phyloP scores from a whole-genome alignment of 2,888 invertebrate genomes.

The Steinernema scapterisci region DNA sequence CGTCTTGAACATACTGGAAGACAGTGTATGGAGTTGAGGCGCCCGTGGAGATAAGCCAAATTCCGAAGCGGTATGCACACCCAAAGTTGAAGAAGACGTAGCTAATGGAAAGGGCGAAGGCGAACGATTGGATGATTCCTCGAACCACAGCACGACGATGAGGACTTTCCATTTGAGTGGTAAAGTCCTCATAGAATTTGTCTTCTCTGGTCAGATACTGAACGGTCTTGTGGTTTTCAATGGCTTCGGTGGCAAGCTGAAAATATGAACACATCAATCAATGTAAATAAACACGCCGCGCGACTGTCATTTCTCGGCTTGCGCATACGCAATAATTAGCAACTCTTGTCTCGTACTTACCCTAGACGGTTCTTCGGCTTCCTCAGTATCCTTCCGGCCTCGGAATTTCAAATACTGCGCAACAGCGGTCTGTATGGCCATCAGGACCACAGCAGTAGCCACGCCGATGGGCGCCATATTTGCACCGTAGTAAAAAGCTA shows the following conservation, averaged over 20 bases:
- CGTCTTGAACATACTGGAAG: conserved; percentile 52
- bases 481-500: conserved; percentile 61
- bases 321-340: too few relatives aligned
- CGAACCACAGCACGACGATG: conserved; percentile 50
- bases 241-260: conserved; percentile 68
- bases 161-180: conserved; percentile 47
- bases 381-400: conserved; percentile 53
- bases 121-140: conserved; percentile 49
- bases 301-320: too few relatives aligned
- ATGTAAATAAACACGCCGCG: too few relatives aligned
- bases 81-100: conserved; percentile 61
- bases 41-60: conserved; percentile 49
- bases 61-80: conserved; percentile 56
- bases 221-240: conserved; percentile 69
- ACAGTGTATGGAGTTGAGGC: conserved; percentile 56
- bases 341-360: too few relatives aligned
- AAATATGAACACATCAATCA: conserved; percentile 33
- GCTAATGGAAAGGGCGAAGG: conserved; percentile 48
- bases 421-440: conserved; percentile 50
- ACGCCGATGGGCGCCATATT: conserved; percentile 63
- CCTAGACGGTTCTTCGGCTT: conserved; percentile 55
- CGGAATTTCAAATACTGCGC: conserved; percentile 56
- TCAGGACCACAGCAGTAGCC: conserved; percentile 49
- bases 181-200: conserved; percentile 65
- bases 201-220: conserved; percentile 69